phyloP scores from a whole-genome alignment of 2,888 invertebrate species.

The Lasioglossum vierecki region DNA sequence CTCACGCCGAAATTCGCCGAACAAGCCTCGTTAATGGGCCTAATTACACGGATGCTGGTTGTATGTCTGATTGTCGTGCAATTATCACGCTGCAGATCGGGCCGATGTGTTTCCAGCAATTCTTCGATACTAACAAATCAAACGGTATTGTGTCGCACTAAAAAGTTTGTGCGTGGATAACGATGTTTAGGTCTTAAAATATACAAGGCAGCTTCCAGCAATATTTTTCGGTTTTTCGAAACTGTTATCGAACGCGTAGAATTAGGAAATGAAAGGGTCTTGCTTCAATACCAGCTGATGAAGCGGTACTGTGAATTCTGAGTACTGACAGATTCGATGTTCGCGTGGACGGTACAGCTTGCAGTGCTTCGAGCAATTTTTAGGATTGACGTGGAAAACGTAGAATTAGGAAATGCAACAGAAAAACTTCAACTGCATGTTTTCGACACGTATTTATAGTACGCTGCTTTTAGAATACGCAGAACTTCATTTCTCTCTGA shows the following conservation, averaged over 20 bases:
- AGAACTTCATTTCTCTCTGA: not conserved
- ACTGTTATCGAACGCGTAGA: not conserved
- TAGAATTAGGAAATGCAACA: not conserved
- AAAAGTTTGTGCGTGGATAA: not conserved
- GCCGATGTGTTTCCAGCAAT: not conserved
- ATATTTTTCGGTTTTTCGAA: not conserved
- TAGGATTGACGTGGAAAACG: not conserved
- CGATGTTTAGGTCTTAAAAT: not conserved
- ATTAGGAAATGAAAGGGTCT: not conserved
- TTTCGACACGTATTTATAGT: not conserved
- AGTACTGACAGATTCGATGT: not conserved
- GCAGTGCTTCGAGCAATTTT: not conserved
- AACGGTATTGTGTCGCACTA: not conserved
- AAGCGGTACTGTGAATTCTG: not conserved
- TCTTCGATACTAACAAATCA: not conserved
- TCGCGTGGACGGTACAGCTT: not conserved
- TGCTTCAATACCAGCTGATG: not conserved
- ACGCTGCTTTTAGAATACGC: not conserved
- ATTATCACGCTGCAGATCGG: slow-evolving; percentile 20
- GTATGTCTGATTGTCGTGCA: slow-evolving; percentile 9
- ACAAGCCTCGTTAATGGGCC: slow-evolving; percentile 39
- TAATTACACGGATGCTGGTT: slow-evolving; percentile 31
- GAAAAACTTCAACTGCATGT: not conserved
- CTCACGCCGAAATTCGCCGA: slow-evolving; percentile 46
- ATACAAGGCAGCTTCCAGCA: not conserved